Evolutionary conservation across 2,797 vertebrate genomes (phyloP), one percentile per base, ranked within the genome.

Genomic region (Pipistrellus pipistrellus): DNA sequence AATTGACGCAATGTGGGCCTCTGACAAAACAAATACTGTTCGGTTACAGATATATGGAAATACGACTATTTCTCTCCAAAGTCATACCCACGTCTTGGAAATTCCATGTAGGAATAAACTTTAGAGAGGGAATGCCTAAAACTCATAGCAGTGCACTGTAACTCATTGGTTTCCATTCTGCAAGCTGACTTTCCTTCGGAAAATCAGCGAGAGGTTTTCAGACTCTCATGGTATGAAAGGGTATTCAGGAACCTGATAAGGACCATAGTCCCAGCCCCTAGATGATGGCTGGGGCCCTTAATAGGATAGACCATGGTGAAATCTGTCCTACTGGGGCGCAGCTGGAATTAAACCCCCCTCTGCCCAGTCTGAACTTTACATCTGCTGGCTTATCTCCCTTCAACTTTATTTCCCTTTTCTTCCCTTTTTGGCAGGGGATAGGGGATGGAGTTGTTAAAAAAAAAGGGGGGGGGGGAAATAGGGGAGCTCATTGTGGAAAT

Each of bases 11-110:
- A 25, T 21, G 13, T 48, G 62, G 75, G 55, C 35, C 57, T 88
- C 85, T 66, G 32, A 94, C 62, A 84, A 81, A 83, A 86, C 14
- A 81, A 64, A 81, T 30, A 71, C 14, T 82, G 32, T 48, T 90
- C 68, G 69, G 27, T 23, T 59, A 78, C 23, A 88, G 21, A 6
- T 21, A 38, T 15, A 9, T 25, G 18, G 53, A 38, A 83, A 4
- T 38, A 30, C 27, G 20, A 75, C 12, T 15, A 3, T 66, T 91
- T 80, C 85, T 94, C 81, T 89, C 72, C 44, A 48, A 89, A 69
- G 32, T 64, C 62, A 64, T 6, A n/a, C 6, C 27, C 62, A 80
- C 25, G 27, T 53, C 75, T 76, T 64, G 48, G 66, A 80, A 92
- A 80, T 57, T 51, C 13, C 35, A 88, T 20, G 4, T n/a, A 84